Percentiles rank a stretch among this genome's conserved stretches.
phyloP scores from a whole-genome alignment of 2,113 vertebrate species.

The Oxygymnocypris stewartii region DNA sequence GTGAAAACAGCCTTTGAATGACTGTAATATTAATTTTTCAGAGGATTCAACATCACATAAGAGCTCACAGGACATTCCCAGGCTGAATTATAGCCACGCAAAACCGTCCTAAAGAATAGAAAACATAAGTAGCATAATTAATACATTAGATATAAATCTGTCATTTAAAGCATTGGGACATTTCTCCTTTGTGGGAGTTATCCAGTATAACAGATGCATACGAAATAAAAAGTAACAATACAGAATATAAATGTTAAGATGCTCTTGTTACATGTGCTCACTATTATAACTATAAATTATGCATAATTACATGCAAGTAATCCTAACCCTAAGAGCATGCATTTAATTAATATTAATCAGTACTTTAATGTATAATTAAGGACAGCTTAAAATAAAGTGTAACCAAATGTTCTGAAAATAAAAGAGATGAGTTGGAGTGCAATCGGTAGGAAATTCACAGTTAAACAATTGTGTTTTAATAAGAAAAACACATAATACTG shows the following conservation, averaged over 20 bases:
- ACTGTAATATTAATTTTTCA: not conserved
- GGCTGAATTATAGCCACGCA: not conserved
- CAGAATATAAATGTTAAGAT: too few relatives aligned
- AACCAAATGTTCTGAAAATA: not conserved
- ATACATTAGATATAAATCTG: too few relatives aligned
- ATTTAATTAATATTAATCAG: too few relatives aligned
- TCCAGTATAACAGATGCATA: not conserved
- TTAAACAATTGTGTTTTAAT: too few relatives aligned
- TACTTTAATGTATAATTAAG: too few relatives aligned
- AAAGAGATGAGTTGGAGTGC: not conserved
- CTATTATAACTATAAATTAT: too few relatives aligned
- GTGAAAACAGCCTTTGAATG: slow-evolving; percentile 1
- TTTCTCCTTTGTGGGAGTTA: not conserved
- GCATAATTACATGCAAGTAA: too few relatives aligned
- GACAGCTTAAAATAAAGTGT: not conserved
- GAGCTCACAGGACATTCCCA: not conserved
- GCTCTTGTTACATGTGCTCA: too few relatives aligned
- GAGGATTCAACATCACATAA: not conserved
- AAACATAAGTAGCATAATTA: not conserved
- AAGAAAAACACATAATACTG: too few relatives aligned
- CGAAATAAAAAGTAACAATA: too few relatives aligned
- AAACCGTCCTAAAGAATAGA: not conserved
- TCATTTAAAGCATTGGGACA: not conserved
- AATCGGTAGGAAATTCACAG: too few relatives aligned
- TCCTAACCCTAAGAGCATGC: too few relatives aligned